Conservation (phyloP, 2,113 vertebrate genomes). For the Hylia prasina region DNA sequence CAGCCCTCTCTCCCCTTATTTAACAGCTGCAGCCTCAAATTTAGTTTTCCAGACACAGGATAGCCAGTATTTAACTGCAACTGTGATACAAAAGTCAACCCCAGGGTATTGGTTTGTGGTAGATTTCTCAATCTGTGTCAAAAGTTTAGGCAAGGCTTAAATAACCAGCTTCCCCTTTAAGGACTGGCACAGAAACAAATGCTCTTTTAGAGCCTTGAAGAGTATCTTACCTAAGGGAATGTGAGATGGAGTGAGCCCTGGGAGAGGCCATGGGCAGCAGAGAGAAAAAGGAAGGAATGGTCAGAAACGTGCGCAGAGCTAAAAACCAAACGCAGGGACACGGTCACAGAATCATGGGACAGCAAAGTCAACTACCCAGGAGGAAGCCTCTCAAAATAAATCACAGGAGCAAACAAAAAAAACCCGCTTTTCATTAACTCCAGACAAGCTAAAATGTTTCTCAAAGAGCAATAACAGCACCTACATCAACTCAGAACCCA, state of each 20-base stretch:
- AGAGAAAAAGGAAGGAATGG: constrained; percentile 36
- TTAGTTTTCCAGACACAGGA: neutral
- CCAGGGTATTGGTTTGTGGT: neutral
- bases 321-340: neutral
- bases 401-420: neutral
- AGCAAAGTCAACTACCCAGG: neutral
- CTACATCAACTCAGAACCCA: neutral
- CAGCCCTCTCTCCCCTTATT: neutral
- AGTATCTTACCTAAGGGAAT: constrained; percentile 93
- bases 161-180: neutral
- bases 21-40: neutral
- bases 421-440: neutral
- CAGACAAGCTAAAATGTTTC: neutral
- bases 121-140: neutral
- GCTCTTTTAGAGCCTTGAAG: neutral
- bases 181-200: neutral
- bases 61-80: neutral
- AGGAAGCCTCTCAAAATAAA: neutral
- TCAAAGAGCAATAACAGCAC: neutral
- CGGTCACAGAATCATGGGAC: neutral
- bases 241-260: constrained; percentile 94
- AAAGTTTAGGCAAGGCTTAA: neutral
- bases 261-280: constrained; percentile 70
- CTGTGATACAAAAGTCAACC: neutral
- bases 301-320: constrained; percentile 3